Conservation (phyloP, 2,797 vertebrate genomes). For the Paedocypris micromegethes region DNA sequence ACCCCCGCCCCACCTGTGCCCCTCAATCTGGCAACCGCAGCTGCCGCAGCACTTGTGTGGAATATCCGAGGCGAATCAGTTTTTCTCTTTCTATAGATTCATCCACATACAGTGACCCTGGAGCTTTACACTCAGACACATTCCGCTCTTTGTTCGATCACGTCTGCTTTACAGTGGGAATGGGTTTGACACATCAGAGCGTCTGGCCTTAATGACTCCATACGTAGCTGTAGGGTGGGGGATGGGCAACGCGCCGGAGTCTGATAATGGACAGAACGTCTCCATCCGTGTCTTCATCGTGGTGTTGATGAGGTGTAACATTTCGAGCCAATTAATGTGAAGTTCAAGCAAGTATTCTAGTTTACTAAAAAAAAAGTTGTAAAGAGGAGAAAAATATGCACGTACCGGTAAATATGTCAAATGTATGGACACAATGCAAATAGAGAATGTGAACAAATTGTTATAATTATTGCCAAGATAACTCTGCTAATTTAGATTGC, state of each 20-base stretch:
- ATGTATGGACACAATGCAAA: too few species aligned
- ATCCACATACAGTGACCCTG: constrained; percentile 50
- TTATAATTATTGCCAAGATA: too few species aligned
- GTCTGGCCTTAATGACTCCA: constrained; percentile 46
- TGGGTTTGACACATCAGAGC: constrained; percentile 50
- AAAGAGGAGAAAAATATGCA: too few species aligned
- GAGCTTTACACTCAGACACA: constrained; percentile 38
- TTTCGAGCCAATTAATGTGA: too few species aligned
- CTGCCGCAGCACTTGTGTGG: constrained; percentile 30
- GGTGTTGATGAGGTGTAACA: too few species aligned
- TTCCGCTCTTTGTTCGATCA: constrained; percentile 51
- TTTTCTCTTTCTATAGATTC: constrained; percentile 55
- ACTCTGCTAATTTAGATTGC: too few species aligned
- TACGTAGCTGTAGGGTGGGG: constrained; percentile 27
- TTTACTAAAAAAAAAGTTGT: too few species aligned
- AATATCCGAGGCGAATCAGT: constrained; percentile 56
- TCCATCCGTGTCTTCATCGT: too few species aligned
- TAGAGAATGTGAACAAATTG: too few species aligned
- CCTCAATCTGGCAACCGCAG: constrained; percentile 17
- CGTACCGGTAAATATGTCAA: too few species aligned
- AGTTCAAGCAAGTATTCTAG: too few species aligned
- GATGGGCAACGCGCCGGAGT: neutral
- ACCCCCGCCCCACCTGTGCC: constrained; percentile 26
- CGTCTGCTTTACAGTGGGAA: constrained; percentile 53
- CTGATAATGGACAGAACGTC: too few species aligned